Conservation (phyloP, 1,140 invertebrate species). For the Phymorhynchus buccinoides region DNA sequence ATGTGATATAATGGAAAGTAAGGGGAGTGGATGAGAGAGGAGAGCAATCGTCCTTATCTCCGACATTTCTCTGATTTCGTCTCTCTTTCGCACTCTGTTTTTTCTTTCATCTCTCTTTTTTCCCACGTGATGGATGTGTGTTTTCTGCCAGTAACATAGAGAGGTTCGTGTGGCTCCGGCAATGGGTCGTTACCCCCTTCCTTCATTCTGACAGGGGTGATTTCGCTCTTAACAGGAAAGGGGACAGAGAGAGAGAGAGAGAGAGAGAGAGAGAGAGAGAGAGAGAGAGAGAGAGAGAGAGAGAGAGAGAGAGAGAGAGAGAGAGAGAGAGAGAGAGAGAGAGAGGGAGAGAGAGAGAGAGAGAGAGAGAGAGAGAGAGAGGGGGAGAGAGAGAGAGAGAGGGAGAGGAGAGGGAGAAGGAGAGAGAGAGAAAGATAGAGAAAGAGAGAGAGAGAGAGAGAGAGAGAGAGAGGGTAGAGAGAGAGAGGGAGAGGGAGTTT, state of each 20-base stretch:
- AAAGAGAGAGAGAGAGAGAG: not conserved
- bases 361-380: not conserved
- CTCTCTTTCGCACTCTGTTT: too few species aligned
- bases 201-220: too few species aligned
- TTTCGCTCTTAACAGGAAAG: not conserved
- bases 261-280: not conserved
- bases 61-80: too few species aligned
- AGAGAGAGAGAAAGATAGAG: not conserved
- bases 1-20: too few species aligned
- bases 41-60: too few species aligned
- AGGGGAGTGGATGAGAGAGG: too few species aligned
- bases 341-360: not conserved
- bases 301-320: not conserved
- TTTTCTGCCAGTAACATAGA: too few species aligned
- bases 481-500: not conserved
- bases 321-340: not conserved
- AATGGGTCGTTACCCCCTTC: too few species aligned
- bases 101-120: too few species aligned
- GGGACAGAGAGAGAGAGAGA: not conserved
- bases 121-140: too few species aligned
- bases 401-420: conserved; percentile 1
- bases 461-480: not conserved
- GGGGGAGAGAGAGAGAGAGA: not conserved
- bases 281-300: not conserved
- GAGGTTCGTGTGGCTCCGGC: too few species aligned